Base-by-base conservation (phyloP, 2,888 invertebrate genomes). In the Trichogramma dendrolimi region DNA sequence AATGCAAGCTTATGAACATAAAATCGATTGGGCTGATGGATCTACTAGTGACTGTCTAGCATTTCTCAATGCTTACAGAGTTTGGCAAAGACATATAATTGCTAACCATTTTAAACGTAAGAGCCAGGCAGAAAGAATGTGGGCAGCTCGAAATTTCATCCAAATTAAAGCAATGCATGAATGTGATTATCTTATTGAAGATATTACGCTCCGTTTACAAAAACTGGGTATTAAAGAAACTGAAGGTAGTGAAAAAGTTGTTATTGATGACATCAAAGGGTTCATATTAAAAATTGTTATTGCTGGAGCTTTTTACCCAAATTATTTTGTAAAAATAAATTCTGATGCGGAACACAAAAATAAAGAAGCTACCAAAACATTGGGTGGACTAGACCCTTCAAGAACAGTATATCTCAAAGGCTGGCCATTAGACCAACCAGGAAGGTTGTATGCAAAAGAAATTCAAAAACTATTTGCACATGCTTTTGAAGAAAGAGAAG, bases 261-360 rank as follows among this genome's bases (percentile, higher is more conserved):
- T 77, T 4, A 81, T 83, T 80, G 76, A 72, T 43, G 38, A 81
- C 14, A 74, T 79, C 0, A 85, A 89, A 69, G 80, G 84, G 0
- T 79, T 88, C 0, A 78, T 90, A n/a, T 76, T 90, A 0, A 91
- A 90, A 80, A 77, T 92, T 47, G 83, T 89, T n/a, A 80, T 92
- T 44, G 88, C 90, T 62, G 94, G 92, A 3, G 95, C 96, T 2
- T 95, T 95, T 79, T 97, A 95, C 80, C 97, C 97, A 0, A 89
- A 96, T 78, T 96, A 91, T 79, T 96, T 92, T 80, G 79, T 87
- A 27, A 83, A 86, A 43, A 73, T 80, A 6, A 73, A 76, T 43
- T 81, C 83, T 2, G 83, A 84, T 55, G 82, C 84, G 59, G 78
- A 82, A 0, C 83, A 86, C 65, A 91, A 91, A 11, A 7, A 27